phyloP scores from a whole-genome alignment of 2,113 vertebrate genomes.

The Vulpes ferrilata region DNA sequence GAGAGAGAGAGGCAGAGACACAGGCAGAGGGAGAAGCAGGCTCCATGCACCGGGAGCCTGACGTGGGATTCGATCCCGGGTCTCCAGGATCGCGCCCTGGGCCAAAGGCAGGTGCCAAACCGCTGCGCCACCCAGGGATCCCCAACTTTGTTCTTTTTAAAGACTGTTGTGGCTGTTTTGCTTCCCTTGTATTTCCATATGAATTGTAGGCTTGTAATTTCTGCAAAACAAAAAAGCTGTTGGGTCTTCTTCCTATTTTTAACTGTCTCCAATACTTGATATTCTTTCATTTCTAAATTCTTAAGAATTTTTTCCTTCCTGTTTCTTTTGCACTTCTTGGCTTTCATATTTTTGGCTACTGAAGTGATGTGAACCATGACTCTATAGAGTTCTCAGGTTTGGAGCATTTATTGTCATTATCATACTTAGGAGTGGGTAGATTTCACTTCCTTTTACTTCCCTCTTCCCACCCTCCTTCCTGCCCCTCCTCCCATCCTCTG shows the following conservation, averaged over 20 bases:
- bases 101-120: no score
- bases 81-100: no score
- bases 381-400: background rate
- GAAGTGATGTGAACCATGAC: background rate
- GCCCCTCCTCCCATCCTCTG: background rate
- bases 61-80: no score
- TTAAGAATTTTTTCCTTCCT: background rate
- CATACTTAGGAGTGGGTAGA: background rate
- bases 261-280: background rate
- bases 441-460: background rate
- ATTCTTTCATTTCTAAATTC: background rate
- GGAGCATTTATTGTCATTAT: background rate
- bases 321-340: background rate
- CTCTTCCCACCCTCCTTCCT: background rate
- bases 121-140: no score
- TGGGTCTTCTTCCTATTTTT: slow-evolving; percentile 24
- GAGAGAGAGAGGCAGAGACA: no score
- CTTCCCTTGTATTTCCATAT: background rate
- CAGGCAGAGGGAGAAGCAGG: no score
- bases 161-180: slow-evolving; percentile 5
- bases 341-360: background rate
- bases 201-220: slow-evolving; percentile 24
- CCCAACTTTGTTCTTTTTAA: slow-evolving; percentile 45
- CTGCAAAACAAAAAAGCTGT: background rate
- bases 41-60: no score